Evolutionary conservation across 2,888 invertebrate species (phyloP), one percentile per base, ranked within the genome.

Genomic region (Helobdella robusta): DNA sequence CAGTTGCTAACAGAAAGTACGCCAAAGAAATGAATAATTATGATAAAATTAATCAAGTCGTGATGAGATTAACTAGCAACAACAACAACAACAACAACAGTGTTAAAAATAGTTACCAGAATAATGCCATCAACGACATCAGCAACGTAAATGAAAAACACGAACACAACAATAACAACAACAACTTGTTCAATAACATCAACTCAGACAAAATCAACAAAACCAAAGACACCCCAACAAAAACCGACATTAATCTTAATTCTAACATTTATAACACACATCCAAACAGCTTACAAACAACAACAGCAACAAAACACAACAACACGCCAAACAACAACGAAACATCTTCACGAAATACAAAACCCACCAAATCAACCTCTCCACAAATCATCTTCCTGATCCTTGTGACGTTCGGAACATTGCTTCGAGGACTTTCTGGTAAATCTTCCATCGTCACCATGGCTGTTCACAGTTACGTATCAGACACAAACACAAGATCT

Each of bases 381-480:
- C n/a, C n/a, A 8, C 56, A 56, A 56, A 30, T 65, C 8, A n/a
- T 67, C 67, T 59, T 71, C 71, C 5, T 77, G 3, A 69, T 70
- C 2, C 68, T 76, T 23, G 71, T 78, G 23, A 68, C 78, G 34
- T 62, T 72, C 3, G 79, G 79, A 0, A 75, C 78, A 0, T 62
- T 72, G 3, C 56, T 76, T 18, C 74, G 77, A 66, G 79, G 79
- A 3, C 66, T 74, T 8, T 75, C 78, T 66, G 79, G 79, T 0
- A 78, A 78, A 67, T 76, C 76, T n/a, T 74, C 78, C 0, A 73
- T 79, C 4, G 76, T 79, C 23, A 78, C 77, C 25, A 79, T 79
- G 79, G 78, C 78, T 1, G 75, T 78, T 0, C 76, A 78, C 72
- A 78, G 78, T 62, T 77, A 78, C 69, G 74, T 77, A 18, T 70